A percentile compares a stretch with the other conserved stretches of the same genome.
phyloP scores from a whole-genome alignment of 1,140 invertebrate genomes.

The Drosophila arawakana region DNA sequence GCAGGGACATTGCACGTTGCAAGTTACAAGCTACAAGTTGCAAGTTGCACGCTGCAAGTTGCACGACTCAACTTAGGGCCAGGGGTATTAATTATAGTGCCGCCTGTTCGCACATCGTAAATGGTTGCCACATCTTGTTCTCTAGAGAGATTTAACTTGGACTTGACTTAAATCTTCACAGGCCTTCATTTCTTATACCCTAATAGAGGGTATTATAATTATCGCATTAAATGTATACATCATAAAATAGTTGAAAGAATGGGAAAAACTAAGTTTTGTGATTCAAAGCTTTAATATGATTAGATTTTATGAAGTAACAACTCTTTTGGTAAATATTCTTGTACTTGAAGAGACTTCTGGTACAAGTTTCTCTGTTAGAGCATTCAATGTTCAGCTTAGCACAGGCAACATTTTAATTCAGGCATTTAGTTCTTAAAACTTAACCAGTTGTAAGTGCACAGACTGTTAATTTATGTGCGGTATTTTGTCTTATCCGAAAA shows the following conservation, averaged over 20 bases:
- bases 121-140: conserved; percentile 11
- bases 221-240: no score
- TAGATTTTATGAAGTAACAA: no score
- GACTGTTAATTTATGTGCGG: conserved; percentile 62
- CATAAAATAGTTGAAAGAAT: no score
- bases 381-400: conserved; percentile 2
- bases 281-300: no score
- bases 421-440: background rate
- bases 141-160: background rate
- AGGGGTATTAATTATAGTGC: conserved; percentile 40
- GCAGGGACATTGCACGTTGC: conserved; percentile 40
- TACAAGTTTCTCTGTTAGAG: background rate
- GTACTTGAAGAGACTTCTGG: no score
- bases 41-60: background rate
- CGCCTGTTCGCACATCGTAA: conserved; percentile 70
- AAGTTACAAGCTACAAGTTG: background rate
- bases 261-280: no score
- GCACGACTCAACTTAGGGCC: background rate
- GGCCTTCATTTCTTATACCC: background rate
- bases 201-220: no score
- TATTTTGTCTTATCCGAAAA: conserved; percentile 70
- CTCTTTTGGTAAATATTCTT: no score
- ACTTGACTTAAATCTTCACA: background rate
- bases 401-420: background rate
- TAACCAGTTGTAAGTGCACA: conserved; percentile 32